A percentile compares a stretch with the other conserved stretches of the same genome.
phyloP scores from a whole-genome alignment of 2,113 vertebrate species.

The Haemorhous mexicanus region DNA sequence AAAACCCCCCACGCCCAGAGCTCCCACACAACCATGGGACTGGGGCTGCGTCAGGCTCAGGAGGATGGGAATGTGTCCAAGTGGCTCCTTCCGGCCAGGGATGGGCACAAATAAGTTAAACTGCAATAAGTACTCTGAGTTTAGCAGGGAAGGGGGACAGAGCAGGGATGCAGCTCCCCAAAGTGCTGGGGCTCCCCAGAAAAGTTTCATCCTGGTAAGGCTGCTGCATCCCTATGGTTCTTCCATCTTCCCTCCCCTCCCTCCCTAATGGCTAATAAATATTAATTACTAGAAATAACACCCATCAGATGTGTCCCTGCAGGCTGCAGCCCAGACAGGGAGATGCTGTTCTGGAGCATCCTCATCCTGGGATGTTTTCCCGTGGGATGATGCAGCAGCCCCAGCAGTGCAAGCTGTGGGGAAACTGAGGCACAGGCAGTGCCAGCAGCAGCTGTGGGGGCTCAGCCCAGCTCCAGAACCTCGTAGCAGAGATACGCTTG shows the following conservation, averaged over 20 bases:
- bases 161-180: neutral
- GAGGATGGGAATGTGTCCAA: neutral
- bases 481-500: slow-evolving; percentile 42
- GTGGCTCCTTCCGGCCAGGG: neutral
- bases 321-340: neutral
- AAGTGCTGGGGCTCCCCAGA: neutral
- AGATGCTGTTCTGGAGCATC: neutral
- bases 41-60: neutral
- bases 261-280: neutral
- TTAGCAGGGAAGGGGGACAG: neutral
- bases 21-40: neutral
- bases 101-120: slow-evolving; percentile 1
- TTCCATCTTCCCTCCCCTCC: neutral
- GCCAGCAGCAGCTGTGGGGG: neutral
- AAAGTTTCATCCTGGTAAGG: neutral
- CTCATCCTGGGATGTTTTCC: neutral
- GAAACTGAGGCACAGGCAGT: neutral
- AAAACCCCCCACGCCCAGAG: neutral
- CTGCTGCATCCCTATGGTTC: neutral
- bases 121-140: neutral
- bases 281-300: neutral
- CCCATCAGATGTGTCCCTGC: neutral
- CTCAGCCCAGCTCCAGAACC: slow-evolving; percentile 1
- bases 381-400: neutral
- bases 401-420: neutral